Evolutionary conservation across 35 echinoderm and acorn worm species (phyloP), one percentile per base, ranked within the genome.

Genomic region (Ptychodera flava): DNA sequence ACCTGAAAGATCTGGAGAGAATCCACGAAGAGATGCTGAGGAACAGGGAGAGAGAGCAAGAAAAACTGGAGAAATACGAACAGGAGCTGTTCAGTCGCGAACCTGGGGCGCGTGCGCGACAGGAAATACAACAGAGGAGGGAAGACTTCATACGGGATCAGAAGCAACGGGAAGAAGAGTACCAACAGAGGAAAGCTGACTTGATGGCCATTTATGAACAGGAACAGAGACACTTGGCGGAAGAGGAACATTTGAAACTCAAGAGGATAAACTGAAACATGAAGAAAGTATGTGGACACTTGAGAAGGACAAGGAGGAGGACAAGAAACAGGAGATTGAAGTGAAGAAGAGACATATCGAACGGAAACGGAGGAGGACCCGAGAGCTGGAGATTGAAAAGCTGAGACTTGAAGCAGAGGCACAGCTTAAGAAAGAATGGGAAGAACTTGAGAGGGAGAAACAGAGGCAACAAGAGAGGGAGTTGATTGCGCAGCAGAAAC

Each of bases 331-430:
- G 35, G 79, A 16, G 32, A 77, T 35, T 52, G 86, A 38, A 35
- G 79, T 78, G 36, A 93, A 35, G 80, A 89, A 53, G 84, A 89
- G 33, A 88, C 91, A 34, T 35, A 76, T 22, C 84, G 53, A 30
- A 52, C 35, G 31, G 34, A 88, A 77, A 85, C 76, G 77, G 87
- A 92, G 78, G 53, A 86, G 79, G 77, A 77, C 80, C 77, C 34
- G 35, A 79, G 81, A 88, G 78, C 64, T 77, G 77, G 78, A 93
- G 37, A 86, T 90, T 34, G 95, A 93, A n/a, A 76, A 87, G 33
- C 93, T 93, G 27, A 34, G 91, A 35, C 30, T 32, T 28, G 95
- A 97, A 84, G 95, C 91, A 83, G 88, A 92, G 34, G 95, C 93
- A 33, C 82, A 53, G 12, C 86, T 97, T 22, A 87, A 89, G 16